phyloP scores from a whole-genome alignment of 2,888 invertebrate species.

The Drosophila ezoana region DNA sequence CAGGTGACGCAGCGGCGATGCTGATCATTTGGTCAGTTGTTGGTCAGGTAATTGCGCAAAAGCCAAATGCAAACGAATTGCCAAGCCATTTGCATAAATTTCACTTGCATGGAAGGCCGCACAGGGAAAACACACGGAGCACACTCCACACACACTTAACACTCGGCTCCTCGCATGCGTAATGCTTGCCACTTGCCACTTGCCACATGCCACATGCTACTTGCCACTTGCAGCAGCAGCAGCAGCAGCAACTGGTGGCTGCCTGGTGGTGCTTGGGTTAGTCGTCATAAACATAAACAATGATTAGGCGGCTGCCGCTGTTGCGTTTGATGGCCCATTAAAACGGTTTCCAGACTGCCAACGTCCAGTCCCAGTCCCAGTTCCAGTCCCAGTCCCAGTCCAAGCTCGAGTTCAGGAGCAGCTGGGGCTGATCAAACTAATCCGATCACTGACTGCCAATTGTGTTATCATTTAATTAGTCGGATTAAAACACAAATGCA shows the following conservation, averaged over 20 bases:
- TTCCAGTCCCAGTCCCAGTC: constrained; percentile 3
- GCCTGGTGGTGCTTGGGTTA: constrained; percentile 18
- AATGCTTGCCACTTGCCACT: constrained; percentile 30
- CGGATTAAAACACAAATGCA: constrained; percentile 32
- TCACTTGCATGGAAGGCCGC: constrained; percentile 62
- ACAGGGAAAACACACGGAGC: constrained; percentile 18
- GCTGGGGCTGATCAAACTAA: neutral
- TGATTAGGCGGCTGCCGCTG: constrained; percentile 64
- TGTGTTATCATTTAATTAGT: constrained; percentile 48
- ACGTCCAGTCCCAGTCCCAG: neutral
- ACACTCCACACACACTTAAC: constrained; percentile 17
- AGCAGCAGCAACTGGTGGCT: constrained; percentile 5
- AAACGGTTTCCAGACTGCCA: constrained; percentile 64
- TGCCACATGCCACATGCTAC: constrained; percentile 29
- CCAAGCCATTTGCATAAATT: constrained; percentile 73
- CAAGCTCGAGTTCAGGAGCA: neutral
- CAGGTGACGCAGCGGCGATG: constrained; percentile 61
- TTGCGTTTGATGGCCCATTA: constrained; percentile 63
- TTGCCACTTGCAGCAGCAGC: constrained; percentile 11
- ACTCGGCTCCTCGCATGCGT: constrained; percentile 36
- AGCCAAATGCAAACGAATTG: constrained; percentile 43
- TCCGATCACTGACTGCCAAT: constrained; percentile 2
- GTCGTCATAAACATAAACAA: constrained; percentile 72
- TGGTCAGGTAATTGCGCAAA: constrained; percentile 67
- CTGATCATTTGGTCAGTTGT: constrained; percentile 35